A percentile compares a stretch with the other conserved stretches of the same genome.
Evolutionary conservation across 1,140 invertebrate species (phyloP).

Genomic region (Heliconius eleuchia): DNA sequence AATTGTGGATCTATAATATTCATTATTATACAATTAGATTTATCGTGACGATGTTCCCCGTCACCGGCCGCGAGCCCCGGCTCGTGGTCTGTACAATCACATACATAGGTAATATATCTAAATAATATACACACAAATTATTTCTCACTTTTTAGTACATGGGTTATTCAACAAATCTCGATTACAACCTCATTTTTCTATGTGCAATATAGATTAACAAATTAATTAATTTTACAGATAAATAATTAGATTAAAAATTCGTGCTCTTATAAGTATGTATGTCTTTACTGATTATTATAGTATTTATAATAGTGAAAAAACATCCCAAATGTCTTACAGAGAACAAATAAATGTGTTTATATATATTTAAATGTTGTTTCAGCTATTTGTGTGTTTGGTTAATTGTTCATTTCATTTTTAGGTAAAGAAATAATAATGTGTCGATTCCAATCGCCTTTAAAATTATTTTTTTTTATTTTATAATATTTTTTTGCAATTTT

Average conservation of each 20-base stretch:
- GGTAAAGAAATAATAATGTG: constrained; percentile 20
- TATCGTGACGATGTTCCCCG: constrained; percentile 50
- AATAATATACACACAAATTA: constrained; percentile 78
- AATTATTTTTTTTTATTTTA: constrained; percentile 8
- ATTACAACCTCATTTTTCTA: constrained; percentile 79
- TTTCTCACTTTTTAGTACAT: constrained; percentile 64
- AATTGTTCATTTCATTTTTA: background rate
- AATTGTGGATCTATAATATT: constrained; percentile 83
- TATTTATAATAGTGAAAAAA: constrained; percentile 45
- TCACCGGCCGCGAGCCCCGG: constrained; percentile 12
- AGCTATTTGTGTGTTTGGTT: constrained; percentile 41
- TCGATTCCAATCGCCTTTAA: constrained; percentile 23
- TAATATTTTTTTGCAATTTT: background rate
- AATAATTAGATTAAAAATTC: constrained; percentile 51
- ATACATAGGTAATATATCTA: constrained; percentile 69
- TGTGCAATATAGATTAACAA: constrained; percentile 64
- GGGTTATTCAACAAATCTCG: constrained; percentile 63
- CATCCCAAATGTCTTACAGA: constrained; percentile 43
- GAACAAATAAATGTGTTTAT: constrained; percentile 37
- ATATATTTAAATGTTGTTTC: constrained; percentile 33
- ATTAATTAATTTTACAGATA: constrained; percentile 47
- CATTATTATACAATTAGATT: constrained; percentile 81
- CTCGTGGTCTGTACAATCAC: constrained; percentile 63
- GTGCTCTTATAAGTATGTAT: constrained; percentile 46
- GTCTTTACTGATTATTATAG: constrained; percentile 38